Evolutionary conservation across 2,888 invertebrate genomes (phyloP).

Genomic region (Lottia scabra): DNA sequence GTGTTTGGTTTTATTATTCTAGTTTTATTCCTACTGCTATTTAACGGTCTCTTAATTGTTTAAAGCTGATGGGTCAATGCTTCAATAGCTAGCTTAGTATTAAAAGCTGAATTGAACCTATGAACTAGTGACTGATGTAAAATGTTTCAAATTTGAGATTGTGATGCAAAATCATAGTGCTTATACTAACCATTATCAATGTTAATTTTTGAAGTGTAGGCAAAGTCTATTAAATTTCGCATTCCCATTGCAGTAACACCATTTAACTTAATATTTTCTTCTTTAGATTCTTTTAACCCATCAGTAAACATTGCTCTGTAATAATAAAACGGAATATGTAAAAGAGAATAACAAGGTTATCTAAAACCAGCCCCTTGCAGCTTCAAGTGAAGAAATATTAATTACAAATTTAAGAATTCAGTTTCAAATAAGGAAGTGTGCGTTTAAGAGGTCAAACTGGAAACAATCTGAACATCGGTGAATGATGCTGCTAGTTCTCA

Average conservation of each 20-base stretch:
- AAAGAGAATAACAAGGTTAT: too few relatives aligned
- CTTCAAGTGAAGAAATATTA: neutral
- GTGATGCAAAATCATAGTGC: neutral
- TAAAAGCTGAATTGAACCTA: too few relatives aligned
- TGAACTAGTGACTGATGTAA: too few relatives aligned
- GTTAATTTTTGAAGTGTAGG: conserved; percentile 77
- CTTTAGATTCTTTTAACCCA: conserved; percentile 77
- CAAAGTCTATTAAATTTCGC: conserved; percentile 77
- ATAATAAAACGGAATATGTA: too few relatives aligned
- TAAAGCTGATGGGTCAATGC: too few relatives aligned
- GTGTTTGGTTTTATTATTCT: too few relatives aligned
- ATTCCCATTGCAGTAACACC: conserved; percentile 79
- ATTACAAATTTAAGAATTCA: neutral
- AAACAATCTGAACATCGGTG: neutral
- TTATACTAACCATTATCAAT: conserved; percentile 71
- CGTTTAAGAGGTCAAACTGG: neutral
- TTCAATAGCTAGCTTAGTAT: too few relatives aligned
- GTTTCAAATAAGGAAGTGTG: neutral
- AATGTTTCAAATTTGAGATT: neutral
- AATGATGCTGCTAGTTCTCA: conserved; percentile 14
- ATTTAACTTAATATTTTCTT: conserved; percentile 77
- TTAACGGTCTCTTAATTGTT: too few relatives aligned
- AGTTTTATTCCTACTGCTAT: too few relatives aligned
- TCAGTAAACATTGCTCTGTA: conserved; percentile 80
- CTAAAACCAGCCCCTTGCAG: too few relatives aligned